A percentile compares a stretch with the other conserved stretches of the same genome.
Evolutionary conservation across 2,113 vertebrate species (phyloP).

Genomic region (Poeciliopsis turrubarensis): DNA sequence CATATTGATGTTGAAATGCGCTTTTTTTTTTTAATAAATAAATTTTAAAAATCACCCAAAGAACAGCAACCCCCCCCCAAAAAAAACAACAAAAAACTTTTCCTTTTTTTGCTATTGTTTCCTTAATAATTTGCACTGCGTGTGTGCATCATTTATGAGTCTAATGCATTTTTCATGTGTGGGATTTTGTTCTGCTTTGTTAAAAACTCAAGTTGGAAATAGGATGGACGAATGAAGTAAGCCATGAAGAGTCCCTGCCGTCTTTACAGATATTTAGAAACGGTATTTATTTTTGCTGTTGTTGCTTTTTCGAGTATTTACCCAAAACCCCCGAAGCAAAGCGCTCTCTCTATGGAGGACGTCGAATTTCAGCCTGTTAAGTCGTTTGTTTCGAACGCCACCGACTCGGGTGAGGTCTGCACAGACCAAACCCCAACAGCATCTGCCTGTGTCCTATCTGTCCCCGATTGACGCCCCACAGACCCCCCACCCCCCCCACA

Average conservation of each 20-base stretch:
- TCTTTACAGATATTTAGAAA: background rate
- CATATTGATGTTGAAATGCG: conserved; percentile 5
- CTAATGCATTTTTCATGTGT: conserved; percentile 9
- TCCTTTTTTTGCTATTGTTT: background rate
- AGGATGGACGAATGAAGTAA: conserved; percentile 31
- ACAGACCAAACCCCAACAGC: conserved; percentile 13
- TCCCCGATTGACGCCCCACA: conserved; percentile 7
- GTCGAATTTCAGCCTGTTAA: background rate
- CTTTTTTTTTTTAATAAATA: conserved; percentile 16
- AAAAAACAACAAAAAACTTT: background rate
- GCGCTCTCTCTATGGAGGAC: background rate
- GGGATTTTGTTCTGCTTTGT: conserved; percentile 3
- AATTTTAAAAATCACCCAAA: background rate
- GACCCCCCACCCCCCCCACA: background rate
- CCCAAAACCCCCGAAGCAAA: background rate
- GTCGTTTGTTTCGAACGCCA: background rate
- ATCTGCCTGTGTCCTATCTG: conserved; percentile 15
- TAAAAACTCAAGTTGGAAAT: background rate
- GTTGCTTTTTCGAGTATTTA: background rate
- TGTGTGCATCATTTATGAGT: background rate
- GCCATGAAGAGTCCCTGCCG: conserved; percentile 18
- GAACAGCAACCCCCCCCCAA: too few relatives aligned
- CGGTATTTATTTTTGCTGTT: background rate
- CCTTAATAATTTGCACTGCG: background rate
- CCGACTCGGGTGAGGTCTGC: background rate